Percentiles rank a stretch among this genome's conserved stretches.
phyloP scores from a whole-genome alignment of 2,797 vertebrate species.

The Hypotaenidia okinawae region DNA sequence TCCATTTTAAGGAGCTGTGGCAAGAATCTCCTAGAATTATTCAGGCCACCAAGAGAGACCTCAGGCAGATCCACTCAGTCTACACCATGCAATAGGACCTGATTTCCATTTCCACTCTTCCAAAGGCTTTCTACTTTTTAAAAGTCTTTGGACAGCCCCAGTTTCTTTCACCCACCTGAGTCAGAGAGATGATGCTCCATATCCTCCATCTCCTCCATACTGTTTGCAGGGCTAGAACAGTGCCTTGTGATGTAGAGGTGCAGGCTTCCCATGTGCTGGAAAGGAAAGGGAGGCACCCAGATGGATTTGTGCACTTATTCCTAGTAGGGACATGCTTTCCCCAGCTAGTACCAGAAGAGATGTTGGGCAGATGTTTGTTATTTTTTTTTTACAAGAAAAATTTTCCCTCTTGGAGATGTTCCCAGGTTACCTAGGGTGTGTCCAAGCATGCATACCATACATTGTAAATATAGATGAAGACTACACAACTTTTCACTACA shows the following conservation, averaged over 20 bases:
- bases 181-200: background rate
- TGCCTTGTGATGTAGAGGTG: background rate
- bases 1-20: background rate
- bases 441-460: background rate
- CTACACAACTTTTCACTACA: background rate
- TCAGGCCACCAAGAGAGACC: background rate
- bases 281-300: background rate
- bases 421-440: background rate
- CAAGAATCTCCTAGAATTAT: background rate
- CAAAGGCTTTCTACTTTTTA: background rate
- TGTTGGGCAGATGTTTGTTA: background rate
- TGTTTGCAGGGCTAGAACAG: background rate
- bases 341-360: background rate
- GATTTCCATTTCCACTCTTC: background rate
- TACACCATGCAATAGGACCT: rapidly evolving
- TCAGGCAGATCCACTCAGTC: background rate
- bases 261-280: background rate
- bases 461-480: background rate
- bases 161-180: rapidly evolving
- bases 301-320: background rate
- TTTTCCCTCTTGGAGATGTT: background rate
- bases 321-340: background rate
- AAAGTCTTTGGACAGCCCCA: background rate
- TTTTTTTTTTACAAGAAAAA: background rate
- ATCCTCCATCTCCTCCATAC: background rate